These are phyloP conservation scores for Stegodyphus mimosarum DNA, from an alignment of 1,140 invertebrate species.

Conservation along the genomic window DNA sequence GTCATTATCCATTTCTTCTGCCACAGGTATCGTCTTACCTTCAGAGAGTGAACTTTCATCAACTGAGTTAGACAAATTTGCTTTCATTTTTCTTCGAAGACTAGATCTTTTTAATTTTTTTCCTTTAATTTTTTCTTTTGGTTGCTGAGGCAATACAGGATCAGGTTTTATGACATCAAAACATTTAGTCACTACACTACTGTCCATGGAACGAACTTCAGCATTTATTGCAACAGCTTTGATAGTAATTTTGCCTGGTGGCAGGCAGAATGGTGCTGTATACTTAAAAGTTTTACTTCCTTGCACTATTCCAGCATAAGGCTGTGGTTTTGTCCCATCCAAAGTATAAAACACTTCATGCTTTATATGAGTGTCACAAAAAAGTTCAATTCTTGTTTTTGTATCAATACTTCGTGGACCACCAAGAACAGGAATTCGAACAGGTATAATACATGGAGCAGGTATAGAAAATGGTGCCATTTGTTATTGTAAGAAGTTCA, in stretches of 20 bases:
- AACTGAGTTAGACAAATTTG: too few species aligned
- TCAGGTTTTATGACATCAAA: slow-evolving; percentile 24
- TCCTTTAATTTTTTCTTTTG: neutral
- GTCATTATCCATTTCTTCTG: too few species aligned
- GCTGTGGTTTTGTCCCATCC: slow-evolving; percentile 53
- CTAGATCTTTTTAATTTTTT: slow-evolving; percentile 9
- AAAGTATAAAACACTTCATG: slow-evolving; percentile 48
- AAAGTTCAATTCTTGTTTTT: slow-evolving; percentile 37
- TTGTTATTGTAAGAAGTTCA: neutral
- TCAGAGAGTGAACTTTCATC: too few species aligned
- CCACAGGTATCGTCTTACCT: too few species aligned
- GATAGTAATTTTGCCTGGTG: slow-evolving; percentile 34
- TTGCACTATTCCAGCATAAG: slow-evolving; percentile 50
- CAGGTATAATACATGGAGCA: slow-evolving; percentile 29
- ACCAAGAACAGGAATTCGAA: slow-evolving; percentile 7
- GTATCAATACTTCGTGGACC: slow-evolving; percentile 11
- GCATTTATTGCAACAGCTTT: slow-evolving; percentile 31
- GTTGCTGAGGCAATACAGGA: neutral
- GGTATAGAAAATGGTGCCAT: slow-evolving; percentile 54
- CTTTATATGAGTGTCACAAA: slow-evolving; percentile 25
- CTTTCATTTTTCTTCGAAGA: too few species aligned
- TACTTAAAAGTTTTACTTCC: slow-evolving; percentile 39
- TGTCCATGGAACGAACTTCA: slow-evolving; percentile 14
- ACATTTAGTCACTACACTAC: slow-evolving; percentile 37
- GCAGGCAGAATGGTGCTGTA: slow-evolving; percentile 16